Evolutionary conservation across 1,140 invertebrate species (phyloP), one percentile per base, ranked within the genome.

Genomic region (Rhopalosiphum maidis): DNA sequence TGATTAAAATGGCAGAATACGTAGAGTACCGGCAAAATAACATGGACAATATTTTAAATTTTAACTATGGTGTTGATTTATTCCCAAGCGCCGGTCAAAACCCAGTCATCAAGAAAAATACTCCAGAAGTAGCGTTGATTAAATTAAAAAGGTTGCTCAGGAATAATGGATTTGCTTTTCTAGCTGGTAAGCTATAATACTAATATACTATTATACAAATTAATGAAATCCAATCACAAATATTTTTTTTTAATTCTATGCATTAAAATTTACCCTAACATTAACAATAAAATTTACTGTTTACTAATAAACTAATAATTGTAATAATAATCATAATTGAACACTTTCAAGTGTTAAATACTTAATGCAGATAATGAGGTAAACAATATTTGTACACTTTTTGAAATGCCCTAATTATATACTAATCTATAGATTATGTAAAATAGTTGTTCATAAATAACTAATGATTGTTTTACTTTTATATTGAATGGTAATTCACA

Each of bases 81-180:
- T 93, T 93, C n/a, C 91, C 91, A 9, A 23, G 30, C 51, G 35
- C 35, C 7, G 21, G 15, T 90, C 54, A 21, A 3, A 90, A 46
- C 11, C 37, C 89, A 8, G 23, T 55, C 9, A 68, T 43, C 21
- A 86, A 93, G 25, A 93, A 93, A 55, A 93, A 85, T 85, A n/a
- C 46, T 9, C 91, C 9, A 30, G 48, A 51, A 41, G 91, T 86
- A 55, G 91, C 91, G 30, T 54, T 93, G 30, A 22, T 18, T 30
- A 93, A 86, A 43, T n/a, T 93, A 55, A 93, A 93, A 86, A 83
- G 54, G 1, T 85, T 93, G 21, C 91, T 93, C 25, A 83, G 35
- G 48, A 85, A 0, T 85, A 54, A 93, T 22, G 91, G 82, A 85
- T 93, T 85, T 55, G 82, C n/a, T 22, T 93, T 51, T 93, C 22